Percentiles rank a stretch among this genome's conserved stretches.
Conservation (phyloP, 2,888 invertebrate genomes). For the Selenia dentaria region DNA sequence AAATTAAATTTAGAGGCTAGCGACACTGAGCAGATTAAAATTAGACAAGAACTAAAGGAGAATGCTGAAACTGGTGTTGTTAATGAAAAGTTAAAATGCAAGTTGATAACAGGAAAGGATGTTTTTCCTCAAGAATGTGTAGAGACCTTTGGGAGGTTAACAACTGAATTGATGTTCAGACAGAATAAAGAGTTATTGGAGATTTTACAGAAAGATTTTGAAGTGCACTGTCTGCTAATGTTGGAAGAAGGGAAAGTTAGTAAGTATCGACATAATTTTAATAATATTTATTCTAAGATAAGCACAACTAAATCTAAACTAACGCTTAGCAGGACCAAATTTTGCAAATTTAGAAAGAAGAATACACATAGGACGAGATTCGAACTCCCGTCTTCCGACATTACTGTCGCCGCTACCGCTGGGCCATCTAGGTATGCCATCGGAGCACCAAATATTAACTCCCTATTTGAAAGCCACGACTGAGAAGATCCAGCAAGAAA, state of each 20-base stretch:
- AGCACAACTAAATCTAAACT: too few relatives aligned
- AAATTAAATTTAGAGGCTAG: constrained; percentile 59
- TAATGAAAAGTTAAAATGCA: constrained; percentile 53
- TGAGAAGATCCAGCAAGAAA: too few relatives aligned
- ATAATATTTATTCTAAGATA: too few relatives aligned
- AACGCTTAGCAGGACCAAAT: too few relatives aligned
- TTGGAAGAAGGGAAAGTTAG: constrained; percentile 66
- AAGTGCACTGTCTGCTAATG: constrained; percentile 62
- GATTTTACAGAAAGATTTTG: constrained; percentile 65
- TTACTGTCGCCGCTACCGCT: too few relatives aligned
- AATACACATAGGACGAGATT: too few relatives aligned
- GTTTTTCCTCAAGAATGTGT: constrained; percentile 66
- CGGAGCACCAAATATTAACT: too few relatives aligned
- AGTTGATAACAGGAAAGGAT: constrained; percentile 63
- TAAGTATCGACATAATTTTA: too few relatives aligned
- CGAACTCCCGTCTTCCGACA: too few relatives aligned
- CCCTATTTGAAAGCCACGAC: too few relatives aligned
- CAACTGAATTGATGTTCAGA: constrained; percentile 74
- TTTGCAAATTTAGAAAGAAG: too few relatives aligned
- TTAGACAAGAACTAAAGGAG: constrained; percentile 52
- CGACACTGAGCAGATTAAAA: constrained; percentile 65
- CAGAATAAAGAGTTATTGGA: constrained; percentile 71
- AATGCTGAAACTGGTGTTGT: constrained; percentile 38
- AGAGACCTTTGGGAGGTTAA: constrained; percentile 65
- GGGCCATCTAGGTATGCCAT: too few relatives aligned